Percentiles rank a stretch among this genome's conserved stretches.
Conservation (phyloP, 2,113 vertebrate genomes). For the Diphyllodes magnificus region DNA sequence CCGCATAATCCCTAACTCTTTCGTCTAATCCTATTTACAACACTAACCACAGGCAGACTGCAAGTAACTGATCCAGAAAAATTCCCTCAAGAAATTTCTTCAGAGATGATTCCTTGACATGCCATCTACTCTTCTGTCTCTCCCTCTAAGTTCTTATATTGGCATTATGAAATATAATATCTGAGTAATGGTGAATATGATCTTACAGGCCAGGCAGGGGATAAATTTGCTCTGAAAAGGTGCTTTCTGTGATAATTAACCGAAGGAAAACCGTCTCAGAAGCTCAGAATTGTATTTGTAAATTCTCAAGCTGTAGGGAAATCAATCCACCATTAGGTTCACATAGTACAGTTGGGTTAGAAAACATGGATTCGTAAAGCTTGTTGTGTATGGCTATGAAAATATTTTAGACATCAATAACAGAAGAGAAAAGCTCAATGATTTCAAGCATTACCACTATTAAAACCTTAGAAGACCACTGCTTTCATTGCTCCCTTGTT, state of each 20-base stretch:
- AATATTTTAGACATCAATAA: background rate
- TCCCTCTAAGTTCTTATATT: background rate
- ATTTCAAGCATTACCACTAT: background rate
- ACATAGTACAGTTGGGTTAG: background rate
- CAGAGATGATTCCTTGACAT: background rate
- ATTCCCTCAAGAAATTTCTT: constrained; percentile 1
- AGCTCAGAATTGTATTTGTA: background rate
- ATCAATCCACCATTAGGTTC: background rate
- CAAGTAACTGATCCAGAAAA: constrained; percentile 17
- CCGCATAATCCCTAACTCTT: background rate
- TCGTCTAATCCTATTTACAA: constrained; percentile 37
- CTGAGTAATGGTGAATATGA: background rate
- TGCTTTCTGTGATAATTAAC: background rate
- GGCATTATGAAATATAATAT: background rate
- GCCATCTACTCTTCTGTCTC: background rate
- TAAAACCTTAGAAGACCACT: background rate
- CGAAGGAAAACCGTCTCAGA: background rate
- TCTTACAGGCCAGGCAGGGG: background rate
- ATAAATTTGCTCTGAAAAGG: background rate
- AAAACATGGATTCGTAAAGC: background rate
- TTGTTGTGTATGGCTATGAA: background rate
- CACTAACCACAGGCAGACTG: background rate
- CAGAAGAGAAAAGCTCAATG: background rate
- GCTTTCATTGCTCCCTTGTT: background rate
- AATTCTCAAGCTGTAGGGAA: background rate